Conservation (phyloP, 2,113 vertebrate species). For the Sarotherodon lohbergeri region DNA sequence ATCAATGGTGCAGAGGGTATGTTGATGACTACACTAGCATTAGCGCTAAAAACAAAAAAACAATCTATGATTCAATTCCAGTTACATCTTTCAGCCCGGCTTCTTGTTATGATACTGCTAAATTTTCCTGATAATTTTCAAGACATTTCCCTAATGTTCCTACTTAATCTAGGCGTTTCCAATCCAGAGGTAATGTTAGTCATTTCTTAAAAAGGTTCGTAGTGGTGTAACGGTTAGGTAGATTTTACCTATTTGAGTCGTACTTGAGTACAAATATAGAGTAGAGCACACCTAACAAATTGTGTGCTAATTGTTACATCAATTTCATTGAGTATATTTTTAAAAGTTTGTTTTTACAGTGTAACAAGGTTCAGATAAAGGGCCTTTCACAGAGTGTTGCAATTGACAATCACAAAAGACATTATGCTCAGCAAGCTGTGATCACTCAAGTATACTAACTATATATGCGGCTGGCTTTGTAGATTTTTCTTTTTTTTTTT, state of each 20-base stretch:
- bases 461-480: background rate
- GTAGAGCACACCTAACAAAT: background rate
- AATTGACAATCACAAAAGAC: constrained; percentile 20
- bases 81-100: background rate
- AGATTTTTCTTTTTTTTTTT: background rate
- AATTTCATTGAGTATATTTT: background rate
- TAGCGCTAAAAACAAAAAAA: background rate
- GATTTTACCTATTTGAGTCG: background rate
- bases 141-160: background rate
- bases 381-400: background rate
- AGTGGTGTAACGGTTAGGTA: background rate
- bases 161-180: background rate
- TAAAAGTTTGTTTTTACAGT: background rate
- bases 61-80: background rate
- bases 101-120: background rate
- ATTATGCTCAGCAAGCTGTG: constrained; percentile 5
- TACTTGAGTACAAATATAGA: background rate
- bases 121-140: background rate
- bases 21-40: background rate
- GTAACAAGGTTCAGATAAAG: background rate
- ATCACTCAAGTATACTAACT: background rate
- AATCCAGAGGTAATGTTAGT: background rate
- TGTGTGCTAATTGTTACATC: background rate
- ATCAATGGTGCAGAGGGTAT: background rate
- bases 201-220: background rate